Base-by-base conservation (phyloP, 2,888 invertebrate species). In the Philopedon plagiatum region DNA sequence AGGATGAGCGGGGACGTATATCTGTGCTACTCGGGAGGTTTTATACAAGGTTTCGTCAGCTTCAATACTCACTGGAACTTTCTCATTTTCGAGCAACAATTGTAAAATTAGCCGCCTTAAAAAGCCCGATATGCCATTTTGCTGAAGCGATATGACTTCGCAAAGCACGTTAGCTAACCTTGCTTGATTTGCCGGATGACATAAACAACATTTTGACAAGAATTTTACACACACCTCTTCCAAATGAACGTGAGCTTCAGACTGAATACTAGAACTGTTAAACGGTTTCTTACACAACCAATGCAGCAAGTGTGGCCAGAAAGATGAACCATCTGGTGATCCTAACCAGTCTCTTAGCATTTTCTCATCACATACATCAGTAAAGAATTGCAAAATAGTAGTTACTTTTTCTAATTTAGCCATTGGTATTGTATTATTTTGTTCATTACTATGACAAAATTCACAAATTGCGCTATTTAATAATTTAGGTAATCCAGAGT, bases 291-390 rank as follows among this genome's bases (percentile, higher is more conserved):
- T 90, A 82, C 94, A 94, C 26, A 94, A 88, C 82, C 94, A 87
- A 71, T 91, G 90, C 8, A 97, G 87, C 73, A 97, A 86, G 2
- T 94, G 93, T 54, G 91, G 89, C 96, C 96, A 97, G 86, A 96
- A 97, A n/a, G 90, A 88, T 1, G 92, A 90, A 5, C 95, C 96
- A 76, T 93, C 91, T 57, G 88, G 86, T 0, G 91, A 90, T 11
- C 96, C 96, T 54, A 97, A 88, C 96, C 96, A 97, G 84, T 95
- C 94, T 77, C 95, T 92, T 88, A 96, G 91, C 75, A 91, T 88
- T 18, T 92, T 91, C 80, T 95, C 95, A 19, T 92, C 90, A 82
- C 94, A 93, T 70, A 95, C 89, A 75, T 93, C 91, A 0, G 93
- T 91, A 81, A 96, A 92, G 86, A 96, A 96, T 79, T 93, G 91